Percentiles rank a stretch among this genome's conserved stretches.
Evolutionary conservation across 1,140 invertebrate species (phyloP).

Genomic region (Stegodyphus dumicola): DNA sequence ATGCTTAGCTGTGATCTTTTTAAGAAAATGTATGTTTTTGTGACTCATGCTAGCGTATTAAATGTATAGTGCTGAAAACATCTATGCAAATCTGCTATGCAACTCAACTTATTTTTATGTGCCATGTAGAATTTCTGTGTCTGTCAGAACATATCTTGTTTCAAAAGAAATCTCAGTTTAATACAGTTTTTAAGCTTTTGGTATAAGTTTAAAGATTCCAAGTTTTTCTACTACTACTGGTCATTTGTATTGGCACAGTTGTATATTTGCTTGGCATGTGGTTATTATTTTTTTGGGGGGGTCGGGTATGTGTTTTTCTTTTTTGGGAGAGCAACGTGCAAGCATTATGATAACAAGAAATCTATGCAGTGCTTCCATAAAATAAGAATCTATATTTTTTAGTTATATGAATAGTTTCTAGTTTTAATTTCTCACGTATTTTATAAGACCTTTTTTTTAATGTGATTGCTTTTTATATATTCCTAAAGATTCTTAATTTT

Average conservation of each 20-base stretch:
- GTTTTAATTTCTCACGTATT: too few species aligned
- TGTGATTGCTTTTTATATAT: too few species aligned
- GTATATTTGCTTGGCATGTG: not conserved
- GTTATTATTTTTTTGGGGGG: not conserved
- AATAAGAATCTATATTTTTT: too few species aligned
- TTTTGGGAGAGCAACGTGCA: not conserved
- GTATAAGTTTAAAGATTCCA: too few species aligned
- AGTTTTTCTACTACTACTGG: not conserved
- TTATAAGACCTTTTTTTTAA: too few species aligned
- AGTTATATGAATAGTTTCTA: too few species aligned
- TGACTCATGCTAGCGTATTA: not conserved
- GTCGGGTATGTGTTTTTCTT: not conserved
- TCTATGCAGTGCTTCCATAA: too few species aligned
- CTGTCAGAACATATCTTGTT: not conserved
- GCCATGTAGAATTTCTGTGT: not conserved
- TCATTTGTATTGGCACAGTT: not conserved
- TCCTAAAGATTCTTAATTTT: too few species aligned
- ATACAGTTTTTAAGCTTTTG: not conserved
- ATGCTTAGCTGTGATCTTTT: conserved; percentile 15
- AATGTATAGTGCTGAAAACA: not conserved
- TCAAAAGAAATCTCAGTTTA: conserved; percentile 1
- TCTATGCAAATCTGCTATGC: conserved; percentile 8
- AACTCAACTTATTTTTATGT: not conserved
- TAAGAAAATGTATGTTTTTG: not conserved
- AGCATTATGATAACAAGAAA: not conserved